These are phyloP conservation scores for Tinamus guttatus DNA, from an alignment of 2,113 vertebrate species.

Conservation along the genomic window DNA sequence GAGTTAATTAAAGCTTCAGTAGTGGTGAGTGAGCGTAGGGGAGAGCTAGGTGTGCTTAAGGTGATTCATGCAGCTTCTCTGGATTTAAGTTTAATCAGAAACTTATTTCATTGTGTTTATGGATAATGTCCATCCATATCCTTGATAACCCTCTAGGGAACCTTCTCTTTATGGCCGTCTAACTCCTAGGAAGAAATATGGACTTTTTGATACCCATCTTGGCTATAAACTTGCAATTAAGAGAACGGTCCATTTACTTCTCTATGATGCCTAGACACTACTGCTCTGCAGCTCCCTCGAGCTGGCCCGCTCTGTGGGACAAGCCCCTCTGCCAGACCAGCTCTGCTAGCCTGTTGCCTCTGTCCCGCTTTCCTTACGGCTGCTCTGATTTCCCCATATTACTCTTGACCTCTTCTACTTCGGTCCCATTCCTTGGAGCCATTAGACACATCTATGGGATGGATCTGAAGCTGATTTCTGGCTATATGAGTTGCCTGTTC, in stretches of 20 bases:
- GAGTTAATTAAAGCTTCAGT: slow-evolving; percentile 50
- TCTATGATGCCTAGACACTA: not conserved
- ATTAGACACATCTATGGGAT: rapidly evolving
- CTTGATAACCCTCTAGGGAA: slow-evolving; percentile 38
- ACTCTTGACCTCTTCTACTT: not conserved
- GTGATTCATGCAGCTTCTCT: slow-evolving; percentile 43
- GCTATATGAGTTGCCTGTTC: not conserved
- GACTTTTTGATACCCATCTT: slow-evolving; percentile 21
- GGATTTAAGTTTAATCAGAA: slow-evolving; percentile 62
- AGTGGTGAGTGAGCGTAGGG: not conserved
- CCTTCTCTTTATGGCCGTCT: slow-evolving; percentile 41
- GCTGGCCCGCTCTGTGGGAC: not conserved
- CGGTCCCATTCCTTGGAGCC: not conserved
- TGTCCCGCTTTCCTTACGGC: not conserved
- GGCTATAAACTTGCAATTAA: slow-evolving; percentile 53
- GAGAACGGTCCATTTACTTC: not conserved
- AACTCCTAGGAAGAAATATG: slow-evolving; percentile 52
- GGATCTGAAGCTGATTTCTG: not conserved
- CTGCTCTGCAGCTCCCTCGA: not conserved
- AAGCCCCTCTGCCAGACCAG: not conserved
- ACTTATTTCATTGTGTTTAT: slow-evolving; percentile 62
- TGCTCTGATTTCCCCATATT: not conserved
- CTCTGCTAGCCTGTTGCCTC: not conserved
- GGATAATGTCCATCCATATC: slow-evolving; percentile 28
- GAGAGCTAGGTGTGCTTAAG: slow-evolving; percentile 49